phyloP scores from a whole-genome alignment of 2,888 invertebrate genomes.

The Patella depressa region DNA sequence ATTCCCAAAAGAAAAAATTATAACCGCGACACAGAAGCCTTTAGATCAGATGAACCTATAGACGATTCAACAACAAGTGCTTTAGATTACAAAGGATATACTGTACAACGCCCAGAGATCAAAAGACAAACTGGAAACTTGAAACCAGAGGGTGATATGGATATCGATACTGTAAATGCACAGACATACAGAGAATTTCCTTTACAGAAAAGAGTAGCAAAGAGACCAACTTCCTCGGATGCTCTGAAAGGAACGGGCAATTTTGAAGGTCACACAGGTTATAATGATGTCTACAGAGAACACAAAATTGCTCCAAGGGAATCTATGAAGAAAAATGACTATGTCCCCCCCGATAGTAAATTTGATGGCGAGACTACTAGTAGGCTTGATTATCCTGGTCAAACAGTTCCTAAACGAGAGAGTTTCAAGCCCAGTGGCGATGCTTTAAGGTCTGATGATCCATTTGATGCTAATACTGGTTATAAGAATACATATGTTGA shows the following conservation, averaged over 20 bases:
- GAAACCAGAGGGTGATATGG: constrained; percentile 15
- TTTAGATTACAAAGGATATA: constrained; percentile 42
- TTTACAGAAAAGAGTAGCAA: constrained; percentile 39
- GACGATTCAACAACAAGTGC: constrained; percentile 60
- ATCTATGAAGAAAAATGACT: neutral
- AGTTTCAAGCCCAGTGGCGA: constrained; percentile 64
- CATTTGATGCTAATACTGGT: constrained; percentile 47
- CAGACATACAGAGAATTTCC: neutral
- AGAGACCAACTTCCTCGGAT: constrained; percentile 41
- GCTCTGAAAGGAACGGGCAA: constrained; percentile 21
- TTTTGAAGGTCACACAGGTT: constrained; percentile 44
- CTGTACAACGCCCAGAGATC: neutral
- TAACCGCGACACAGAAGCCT: constrained; percentile 52
- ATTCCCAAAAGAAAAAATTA: constrained; percentile 41
- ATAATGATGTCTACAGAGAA: constrained; percentile 40
- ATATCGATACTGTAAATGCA: neutral
- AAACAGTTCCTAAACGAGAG: constrained; percentile 44
- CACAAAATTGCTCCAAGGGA: constrained; percentile 39
- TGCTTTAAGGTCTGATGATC: constrained; percentile 63
- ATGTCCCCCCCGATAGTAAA: constrained; percentile 21
- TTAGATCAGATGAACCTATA: constrained; percentile 57
- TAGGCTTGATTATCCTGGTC: constrained; percentile 55
- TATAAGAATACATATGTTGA: neutral
- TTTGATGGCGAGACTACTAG: constrained; percentile 35
- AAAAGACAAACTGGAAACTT: neutral